Conservation (phyloP, 2,113 vertebrate genomes). For the Haliaeetus leucogaster region DNA sequence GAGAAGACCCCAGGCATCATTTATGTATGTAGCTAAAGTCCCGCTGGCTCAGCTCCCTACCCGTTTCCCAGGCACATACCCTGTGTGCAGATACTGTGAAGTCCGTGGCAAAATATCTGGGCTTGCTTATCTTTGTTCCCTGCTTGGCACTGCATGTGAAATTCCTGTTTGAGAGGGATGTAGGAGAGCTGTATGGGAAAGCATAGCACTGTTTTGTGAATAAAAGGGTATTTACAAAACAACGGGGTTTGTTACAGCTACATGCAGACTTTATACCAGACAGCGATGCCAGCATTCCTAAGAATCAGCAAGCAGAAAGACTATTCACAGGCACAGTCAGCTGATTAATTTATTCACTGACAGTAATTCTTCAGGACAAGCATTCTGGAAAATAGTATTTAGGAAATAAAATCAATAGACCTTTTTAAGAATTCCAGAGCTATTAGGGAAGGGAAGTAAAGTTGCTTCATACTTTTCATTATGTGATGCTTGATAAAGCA, state of each 20-base stretch:
- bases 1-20: background rate
- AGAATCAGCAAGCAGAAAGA: constrained; percentile 18
- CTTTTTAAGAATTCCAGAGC: background rate
- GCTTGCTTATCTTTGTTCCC: background rate
- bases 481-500: constrained; percentile 1
- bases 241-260: constrained; percentile 21
- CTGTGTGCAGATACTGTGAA: background rate
- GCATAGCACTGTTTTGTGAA: background rate
- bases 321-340: constrained; percentile 4
- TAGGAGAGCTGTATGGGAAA: background rate
- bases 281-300: constrained; percentile 5
- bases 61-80: background rate
- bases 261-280: background rate
- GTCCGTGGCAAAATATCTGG: background rate
- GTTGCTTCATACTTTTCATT: background rate
- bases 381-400: constrained; percentile 1
- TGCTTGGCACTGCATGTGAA: background rate
- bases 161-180: background rate
- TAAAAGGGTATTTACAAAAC: constrained; percentile 56
- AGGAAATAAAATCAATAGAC: constrained; percentile 32
- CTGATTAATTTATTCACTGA: constrained; percentile 36
- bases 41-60: accelerated
- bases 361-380: background rate
- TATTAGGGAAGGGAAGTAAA: background rate
- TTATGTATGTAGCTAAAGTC: background rate